Base-by-base conservation (phyloP, 2,113 vertebrate species). In the Eurystomus gularis region DNA sequence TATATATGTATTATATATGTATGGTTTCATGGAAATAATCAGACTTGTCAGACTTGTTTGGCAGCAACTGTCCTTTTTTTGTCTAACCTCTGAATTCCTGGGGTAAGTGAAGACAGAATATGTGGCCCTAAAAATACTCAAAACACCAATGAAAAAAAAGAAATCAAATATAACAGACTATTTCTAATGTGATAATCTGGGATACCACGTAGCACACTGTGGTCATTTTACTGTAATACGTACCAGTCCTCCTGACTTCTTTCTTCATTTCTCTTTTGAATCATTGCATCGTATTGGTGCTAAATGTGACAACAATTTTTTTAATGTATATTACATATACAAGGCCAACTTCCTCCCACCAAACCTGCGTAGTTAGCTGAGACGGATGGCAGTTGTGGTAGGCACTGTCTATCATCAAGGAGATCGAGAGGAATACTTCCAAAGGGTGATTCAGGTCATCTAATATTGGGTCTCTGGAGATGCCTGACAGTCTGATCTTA, bases 141-240 rank as follows among this genome's bases (percentile, higher is more conserved):
- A 90, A 95, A 88, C 31, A 33, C 4, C 44, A 84, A 10, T 48
- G 28, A 42, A 62, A 65, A 75, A 86, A 82, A 93, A 68, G 46
- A 82, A 77, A 73, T 92, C 48, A 55, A 81, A 92, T 81, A 42
- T 68, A n/a, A 51, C 48, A 82, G 35, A 52, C 52, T 82, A 72
- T 91, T 97, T 87, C 18, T 80, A 75, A 91, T 71, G 48, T 52
- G 75, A 80, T 88, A 96, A 66, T 85, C 19, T 78, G 25, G 80
- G 75, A 78, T 54, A 79, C 26, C 57, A 61, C 54, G 2, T 49
- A 83, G 78, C 58, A 40, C 46, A 64, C 48, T 4, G 14, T 70
- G 79, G 82, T 65, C 57, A 26, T 91, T 84, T 79, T 91, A 39
- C 26, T 66, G 49, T 40, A 88, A 71, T 77, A 70, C 18, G 3